A percentile compares a stretch with the other conserved stretches of the same genome.
Evolutionary conservation across 1,140 invertebrate genomes (phyloP).

Genomic region (Drusus annulatus): DNA sequence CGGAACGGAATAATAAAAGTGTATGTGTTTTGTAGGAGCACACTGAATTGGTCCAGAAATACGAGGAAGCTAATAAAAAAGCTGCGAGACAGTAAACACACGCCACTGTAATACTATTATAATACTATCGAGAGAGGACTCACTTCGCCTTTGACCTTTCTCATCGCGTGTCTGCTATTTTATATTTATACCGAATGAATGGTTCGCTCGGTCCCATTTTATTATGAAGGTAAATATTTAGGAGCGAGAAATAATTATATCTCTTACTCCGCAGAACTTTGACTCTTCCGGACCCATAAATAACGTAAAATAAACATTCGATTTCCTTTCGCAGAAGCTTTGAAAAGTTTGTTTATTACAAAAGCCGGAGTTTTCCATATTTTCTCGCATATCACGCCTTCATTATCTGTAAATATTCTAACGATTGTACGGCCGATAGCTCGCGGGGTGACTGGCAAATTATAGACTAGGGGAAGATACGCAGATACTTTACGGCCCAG

Average conservation of each 20-base stretch:
- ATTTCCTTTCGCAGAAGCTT: background rate
- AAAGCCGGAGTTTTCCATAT: conserved; percentile 3
- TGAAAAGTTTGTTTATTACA: conserved; percentile 18
- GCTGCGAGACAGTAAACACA: too few relatives aligned
- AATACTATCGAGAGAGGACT: too few relatives aligned
- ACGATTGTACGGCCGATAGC: background rate
- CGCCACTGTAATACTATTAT: too few relatives aligned
- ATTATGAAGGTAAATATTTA: too few relatives aligned
- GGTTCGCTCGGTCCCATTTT: too few relatives aligned
- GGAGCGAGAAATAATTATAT: background rate
- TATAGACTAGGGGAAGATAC: background rate
- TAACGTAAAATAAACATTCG: conserved; percentile 13
- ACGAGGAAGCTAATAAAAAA: too few relatives aligned
- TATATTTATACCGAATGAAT: too few relatives aligned
- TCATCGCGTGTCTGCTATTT: too few relatives aligned
- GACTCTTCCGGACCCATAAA: background rate
- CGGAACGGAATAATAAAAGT: too few relatives aligned
- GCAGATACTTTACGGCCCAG: background rate
- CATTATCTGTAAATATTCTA: conserved; percentile 18
- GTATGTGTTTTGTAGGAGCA: too few relatives aligned
- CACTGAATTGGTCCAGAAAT: too few relatives aligned
- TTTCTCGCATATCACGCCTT: conserved; percentile 1
- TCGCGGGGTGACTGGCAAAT: conserved; percentile 4
- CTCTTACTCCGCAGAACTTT: background rate
- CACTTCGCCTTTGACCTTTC: too few relatives aligned